Conservation (phyloP, 2,888 invertebrate genomes). For the Aradus depressus region DNA sequence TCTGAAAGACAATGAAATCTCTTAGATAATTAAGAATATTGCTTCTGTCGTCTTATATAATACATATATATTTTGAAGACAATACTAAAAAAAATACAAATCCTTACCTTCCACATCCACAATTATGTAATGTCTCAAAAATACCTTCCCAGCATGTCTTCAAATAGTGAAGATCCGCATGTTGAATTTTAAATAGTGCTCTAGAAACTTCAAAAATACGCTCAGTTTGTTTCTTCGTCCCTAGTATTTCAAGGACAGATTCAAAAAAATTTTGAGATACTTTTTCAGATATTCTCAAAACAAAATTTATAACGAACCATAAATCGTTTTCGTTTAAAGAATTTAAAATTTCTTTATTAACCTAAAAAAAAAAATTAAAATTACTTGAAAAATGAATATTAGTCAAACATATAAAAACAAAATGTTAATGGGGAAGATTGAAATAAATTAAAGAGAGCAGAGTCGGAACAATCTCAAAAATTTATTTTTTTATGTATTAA, state of each 20-base stretch:
- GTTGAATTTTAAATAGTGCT: not conserved
- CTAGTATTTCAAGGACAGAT: not conserved
- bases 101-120: conserved; percentile 7
- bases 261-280: not conserved
- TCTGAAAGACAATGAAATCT: not conserved
- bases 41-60: no score
- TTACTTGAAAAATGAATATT: not conserved
- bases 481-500: no score
- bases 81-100: not conserved
- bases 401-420: no score
- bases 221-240: not conserved
- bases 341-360: not conserved
- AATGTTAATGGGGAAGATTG: no score
- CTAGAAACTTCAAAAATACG: not conserved
- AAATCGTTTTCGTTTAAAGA: not conserved
- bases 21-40: not conserved
- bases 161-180: not conserved
- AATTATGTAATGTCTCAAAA: not conserved
- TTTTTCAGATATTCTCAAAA: not conserved
- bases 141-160: conserved; percentile 2
- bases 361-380: conserved; percentile 3
- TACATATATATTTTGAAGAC: not conserved
- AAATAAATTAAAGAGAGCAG: no score
- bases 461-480: no score
- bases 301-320: not conserved